Evolutionary conservation across 2,113 vertebrate species (phyloP), one percentile per base, ranked within the genome.

Genomic region (Lamprotornis superbus): DNA sequence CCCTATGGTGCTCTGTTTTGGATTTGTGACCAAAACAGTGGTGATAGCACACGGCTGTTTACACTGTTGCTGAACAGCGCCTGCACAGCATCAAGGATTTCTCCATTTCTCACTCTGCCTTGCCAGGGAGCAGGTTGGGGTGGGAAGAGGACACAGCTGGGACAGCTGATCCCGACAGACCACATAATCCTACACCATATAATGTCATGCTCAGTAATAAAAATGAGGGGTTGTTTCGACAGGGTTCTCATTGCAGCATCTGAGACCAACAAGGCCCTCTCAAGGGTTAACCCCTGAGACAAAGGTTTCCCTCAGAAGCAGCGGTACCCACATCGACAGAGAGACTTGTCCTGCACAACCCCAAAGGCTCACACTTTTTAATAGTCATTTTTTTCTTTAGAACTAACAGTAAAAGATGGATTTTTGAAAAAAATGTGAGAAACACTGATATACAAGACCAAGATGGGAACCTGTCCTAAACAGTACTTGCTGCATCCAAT

Each of bases 311-410:
- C 33, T 74, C 64, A 35, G 15, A 69, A 70, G 27, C 1, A 4
- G 25, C 0, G 0, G 42, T 7, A 83, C 35, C 42, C 64, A 44
- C 22, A 2, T 7, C 3, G 2, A 37, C 35, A 75, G n/a, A 60
- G 7, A 59, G 22, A n/a, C 27, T 82, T 5, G 2, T 6, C 27
- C 33, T 73, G 13, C 49, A 65, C 3, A 3, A 18, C 15, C 49
- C 35, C 49, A 28, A 53, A 82, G 22, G 6, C 31, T 87, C 24
- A 61, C 11, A 17, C 7, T 52, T 91, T 42, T 28, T 9, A n/a
- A 27, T 16, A 56, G 21, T 11, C 6, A 42, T n/a, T 63, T 69
- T 70, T 70, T 83, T 47, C n/a, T 60, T 74, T 39, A 71, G 25
- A 90, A 60, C 17, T 49, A 69, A 56, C 0, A 3, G 23, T 25